Evolutionary conservation across 2,888 invertebrate species (phyloP), one percentile per base, ranked within the genome.

Genomic region (Andrena haemorrhoa): DNA sequence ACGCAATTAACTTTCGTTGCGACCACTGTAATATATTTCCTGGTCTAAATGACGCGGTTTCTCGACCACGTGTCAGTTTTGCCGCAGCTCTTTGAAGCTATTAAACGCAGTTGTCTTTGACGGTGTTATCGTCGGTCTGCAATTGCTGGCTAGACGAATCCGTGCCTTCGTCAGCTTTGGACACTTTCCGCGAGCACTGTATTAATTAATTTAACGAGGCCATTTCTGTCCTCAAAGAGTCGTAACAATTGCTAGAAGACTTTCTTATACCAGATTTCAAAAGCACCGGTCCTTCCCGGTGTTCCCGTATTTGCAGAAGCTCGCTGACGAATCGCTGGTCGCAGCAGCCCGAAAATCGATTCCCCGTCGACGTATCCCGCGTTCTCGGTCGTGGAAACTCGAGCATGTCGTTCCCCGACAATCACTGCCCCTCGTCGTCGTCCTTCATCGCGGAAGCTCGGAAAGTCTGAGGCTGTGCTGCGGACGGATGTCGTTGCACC

Each of bases 1-100:
- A 79, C 74, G 83, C 65, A 86, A 85, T 85, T 85, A 85, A 86
- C 75, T 80, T 75, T 69, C 41, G 49, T 78, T 51, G 64, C 2
- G 8, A 16, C 41, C 66, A n/a, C 53, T 58, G 26, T 64, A 78
- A 68, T 64, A 69, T 78, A 73, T 78, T 64, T 68, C 33, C 35
- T 6, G 10, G 68, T 31, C 16, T 49, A 70, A 79, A 41, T 60
- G 60, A 33, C 64, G 41, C 26, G 65, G 10, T 70, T 75, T 60
- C 68, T 41, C 20, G 61, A 23, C 7, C 51, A 69, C 61, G 35
- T 33, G 61, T 68, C 68, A 35, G 47, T 63, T 72, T 58, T 33
- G 29, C 35, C 66, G 41, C 31, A 33, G 41, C 66, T 63, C 68
- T 68, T 74, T 65, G 26, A 49, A 65, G 20, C 29, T 61, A 58